Conservation (phyloP, 1,140 invertebrate genomes). For the Hesperophylax magnus region DNA sequence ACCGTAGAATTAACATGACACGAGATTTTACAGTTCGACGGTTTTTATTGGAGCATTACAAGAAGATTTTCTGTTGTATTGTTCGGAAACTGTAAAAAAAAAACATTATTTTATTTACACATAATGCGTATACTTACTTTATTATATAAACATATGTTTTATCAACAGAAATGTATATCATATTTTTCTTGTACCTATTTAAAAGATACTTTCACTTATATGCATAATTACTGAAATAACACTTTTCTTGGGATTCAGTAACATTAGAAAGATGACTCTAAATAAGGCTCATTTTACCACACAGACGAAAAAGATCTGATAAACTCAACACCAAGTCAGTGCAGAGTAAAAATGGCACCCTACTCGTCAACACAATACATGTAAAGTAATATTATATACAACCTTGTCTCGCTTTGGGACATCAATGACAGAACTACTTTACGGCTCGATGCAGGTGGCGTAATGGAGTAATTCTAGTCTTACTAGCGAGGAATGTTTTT, state of each 20-base stretch:
- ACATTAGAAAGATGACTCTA: not conserved
- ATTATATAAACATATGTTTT: too few species aligned
- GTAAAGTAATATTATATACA: not conserved
- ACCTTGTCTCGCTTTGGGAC: not conserved
- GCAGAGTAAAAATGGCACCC: not conserved
- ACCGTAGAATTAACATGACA: too few species aligned
- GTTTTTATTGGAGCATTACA: too few species aligned
- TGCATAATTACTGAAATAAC: too few species aligned
- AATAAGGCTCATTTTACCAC: not conserved
- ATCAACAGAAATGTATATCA: not conserved
- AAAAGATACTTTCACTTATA: not conserved
- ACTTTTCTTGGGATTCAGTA: too few species aligned
- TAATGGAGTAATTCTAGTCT: slow-evolving; percentile 31
- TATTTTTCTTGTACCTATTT: not conserved
- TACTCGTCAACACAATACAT: not conserved
- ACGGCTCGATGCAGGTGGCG: slow-evolving; percentile 28
- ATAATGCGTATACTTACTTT: too few species aligned
- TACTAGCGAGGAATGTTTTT: slow-evolving; percentile 28
- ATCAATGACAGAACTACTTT: slow-evolving; percentile 6
- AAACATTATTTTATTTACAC: too few species aligned
- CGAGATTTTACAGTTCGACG: too few species aligned
- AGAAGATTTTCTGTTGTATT: too few species aligned
- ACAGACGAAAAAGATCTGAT: not conserved
- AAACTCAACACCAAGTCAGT: not conserved
- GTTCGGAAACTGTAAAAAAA: too few species aligned